Conservation (phyloP, 2,888 invertebrate species). For the Hanleya hanleyi region DNA sequence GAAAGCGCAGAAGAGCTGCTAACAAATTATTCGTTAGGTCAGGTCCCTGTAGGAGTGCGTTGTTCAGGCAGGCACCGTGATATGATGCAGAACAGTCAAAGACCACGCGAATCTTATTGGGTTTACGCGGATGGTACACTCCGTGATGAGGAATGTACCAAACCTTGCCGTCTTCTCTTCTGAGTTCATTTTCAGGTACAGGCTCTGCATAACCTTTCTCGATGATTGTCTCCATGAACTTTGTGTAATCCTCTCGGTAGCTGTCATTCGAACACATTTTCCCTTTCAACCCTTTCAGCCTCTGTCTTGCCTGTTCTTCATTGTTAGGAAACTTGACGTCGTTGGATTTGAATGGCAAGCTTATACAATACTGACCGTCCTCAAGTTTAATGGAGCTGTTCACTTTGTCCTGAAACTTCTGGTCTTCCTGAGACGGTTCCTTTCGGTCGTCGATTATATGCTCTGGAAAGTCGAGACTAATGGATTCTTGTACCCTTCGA, state of each 20-base stretch:
- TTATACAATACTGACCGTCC: neutral
- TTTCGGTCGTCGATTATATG: slow-evolving; percentile 22
- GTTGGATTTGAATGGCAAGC: neutral
- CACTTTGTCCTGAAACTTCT: slow-evolving; percentile 18
- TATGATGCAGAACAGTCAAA: slow-evolving; percentile 12
- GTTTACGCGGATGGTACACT: slow-evolving; percentile 22
- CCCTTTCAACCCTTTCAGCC: neutral
- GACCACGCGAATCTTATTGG: slow-evolving; percentile 9
- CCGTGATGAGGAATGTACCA: slow-evolving; percentile 26
- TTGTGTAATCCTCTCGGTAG: neutral
- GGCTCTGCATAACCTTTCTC: slow-evolving; percentile 12
- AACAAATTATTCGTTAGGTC: slow-evolving; percentile 18
- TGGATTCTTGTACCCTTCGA: slow-evolving; percentile 10
- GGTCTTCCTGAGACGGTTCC: slow-evolving; percentile 29
- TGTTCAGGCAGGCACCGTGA: slow-evolving; percentile 6
- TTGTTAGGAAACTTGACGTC: slow-evolving; percentile 9
- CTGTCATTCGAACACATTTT: slow-evolving; percentile 5
- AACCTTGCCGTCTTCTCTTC: slow-evolving; percentile 13
- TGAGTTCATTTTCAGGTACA: too few relatives aligned
- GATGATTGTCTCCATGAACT: slow-evolving; percentile 15
- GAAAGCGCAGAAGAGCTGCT: slow-evolving; percentile 3
- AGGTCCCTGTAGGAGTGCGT: slow-evolving; percentile 12
- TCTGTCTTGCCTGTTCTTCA: neutral
- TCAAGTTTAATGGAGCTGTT: neutral
- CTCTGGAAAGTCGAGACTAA: slow-evolving; percentile 33